Evolutionary conservation across 2,888 invertebrate genomes (phyloP).

Genomic region (Phlogophora meticulosa): DNA sequence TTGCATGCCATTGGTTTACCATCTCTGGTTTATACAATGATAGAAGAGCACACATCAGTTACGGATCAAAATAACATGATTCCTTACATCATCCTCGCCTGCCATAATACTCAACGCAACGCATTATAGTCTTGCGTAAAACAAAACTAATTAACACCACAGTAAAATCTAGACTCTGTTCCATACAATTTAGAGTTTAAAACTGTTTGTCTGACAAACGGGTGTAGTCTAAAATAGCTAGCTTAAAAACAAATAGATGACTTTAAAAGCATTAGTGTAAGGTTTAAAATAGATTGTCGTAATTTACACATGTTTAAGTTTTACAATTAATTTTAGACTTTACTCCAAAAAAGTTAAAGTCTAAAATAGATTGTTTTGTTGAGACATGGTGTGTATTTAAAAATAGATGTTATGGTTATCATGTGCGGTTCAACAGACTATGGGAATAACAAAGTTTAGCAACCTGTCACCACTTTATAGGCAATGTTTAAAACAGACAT

Average conservation of each 20-base stretch:
- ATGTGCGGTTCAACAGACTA: constrained; percentile 50
- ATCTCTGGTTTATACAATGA: constrained; percentile 1
- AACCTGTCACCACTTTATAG: constrained; percentile 46
- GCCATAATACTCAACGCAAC: constrained; percentile 30
- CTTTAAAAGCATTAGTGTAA: not conserved
- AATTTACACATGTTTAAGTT: not conserved
- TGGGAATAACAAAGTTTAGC: constrained; percentile 47
- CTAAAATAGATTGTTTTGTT: not conserved
- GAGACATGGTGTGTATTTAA: constrained; percentile 28
- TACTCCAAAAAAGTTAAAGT: not conserved
- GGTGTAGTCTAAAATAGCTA: constrained; percentile 13
- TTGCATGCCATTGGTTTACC: constrained; percentile 9
- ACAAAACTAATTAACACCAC: constrained; percentile 19
- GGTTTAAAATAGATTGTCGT: constrained; percentile 32
- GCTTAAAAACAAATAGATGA: not conserved
- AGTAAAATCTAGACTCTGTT: constrained; percentile 8
- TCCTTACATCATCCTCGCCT: constrained; percentile 46
- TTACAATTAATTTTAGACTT: constrained; percentile 14
- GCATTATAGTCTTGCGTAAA: constrained; percentile 44
- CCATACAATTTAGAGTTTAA: not conserved
- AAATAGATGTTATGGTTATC: constrained; percentile 51
- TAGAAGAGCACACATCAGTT: constrained; percentile 9
- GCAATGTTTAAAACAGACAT: constrained; percentile 40
- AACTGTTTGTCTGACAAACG: not conserved
- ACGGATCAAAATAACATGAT: constrained; percentile 42